phyloP scores from a whole-genome alignment of 2,888 invertebrate genomes.

The Drosophila merina region DNA sequence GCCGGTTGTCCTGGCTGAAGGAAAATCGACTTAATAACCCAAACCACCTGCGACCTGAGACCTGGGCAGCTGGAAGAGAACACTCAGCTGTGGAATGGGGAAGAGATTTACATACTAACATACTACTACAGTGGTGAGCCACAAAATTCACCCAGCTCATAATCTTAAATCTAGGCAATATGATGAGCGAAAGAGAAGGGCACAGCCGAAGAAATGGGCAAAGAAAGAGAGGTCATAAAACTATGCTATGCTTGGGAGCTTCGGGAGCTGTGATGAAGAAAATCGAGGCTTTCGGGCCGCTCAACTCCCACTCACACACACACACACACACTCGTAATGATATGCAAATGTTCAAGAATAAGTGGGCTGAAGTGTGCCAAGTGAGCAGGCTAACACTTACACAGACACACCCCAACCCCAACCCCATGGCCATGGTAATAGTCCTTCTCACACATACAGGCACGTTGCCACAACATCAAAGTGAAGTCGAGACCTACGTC shows the following conservation, averaged over 20 bases:
- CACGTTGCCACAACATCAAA: constrained; percentile 58
- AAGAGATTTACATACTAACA: constrained; percentile 71
- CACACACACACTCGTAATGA: constrained; percentile 65
- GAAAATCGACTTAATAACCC: constrained; percentile 49
- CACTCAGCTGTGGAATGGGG: neutral
- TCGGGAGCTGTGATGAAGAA: constrained; percentile 30
- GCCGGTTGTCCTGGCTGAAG: constrained; percentile 31
- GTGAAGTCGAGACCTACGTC: constrained; percentile 64
- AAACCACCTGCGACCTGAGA: constrained; percentile 39
- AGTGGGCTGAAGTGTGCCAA: constrained; percentile 65
- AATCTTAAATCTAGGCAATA: constrained; percentile 75
- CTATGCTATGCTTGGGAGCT: constrained; percentile 42
- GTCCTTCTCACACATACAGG: neutral
- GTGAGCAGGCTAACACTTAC: constrained; percentile 42
- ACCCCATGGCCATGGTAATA: neutral
- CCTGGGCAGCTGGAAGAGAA: constrained; percentile 10
- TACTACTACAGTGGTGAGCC: constrained; percentile 59
- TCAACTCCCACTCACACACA: constrained; percentile 38
- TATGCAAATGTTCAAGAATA: constrained; percentile 77
- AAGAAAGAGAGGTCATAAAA: constrained; percentile 18
- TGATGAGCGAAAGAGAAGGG: constrained; percentile 44
- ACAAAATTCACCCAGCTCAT: constrained; percentile 76
- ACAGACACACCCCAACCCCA: constrained; percentile 18
- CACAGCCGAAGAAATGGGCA: neutral
- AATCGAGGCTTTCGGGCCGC: constrained; percentile 25